Evolutionary conservation across 2,113 vertebrate genomes (phyloP).

Genomic region (Pygoscelis antarcticus): DNA sequence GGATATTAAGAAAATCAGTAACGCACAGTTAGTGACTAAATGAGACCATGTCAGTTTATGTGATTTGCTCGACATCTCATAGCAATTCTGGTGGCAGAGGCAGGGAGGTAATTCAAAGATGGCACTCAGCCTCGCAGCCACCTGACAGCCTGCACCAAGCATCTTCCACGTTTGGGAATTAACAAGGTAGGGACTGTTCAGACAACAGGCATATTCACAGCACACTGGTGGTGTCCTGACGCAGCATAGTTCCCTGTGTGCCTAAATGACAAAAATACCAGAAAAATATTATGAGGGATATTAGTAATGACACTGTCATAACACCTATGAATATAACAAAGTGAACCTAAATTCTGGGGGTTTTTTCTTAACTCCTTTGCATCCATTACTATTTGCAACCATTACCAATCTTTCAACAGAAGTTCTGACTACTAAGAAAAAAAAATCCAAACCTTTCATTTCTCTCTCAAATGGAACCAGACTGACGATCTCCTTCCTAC

Average conservation of each 20-base stretch:
- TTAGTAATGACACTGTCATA: background rate
- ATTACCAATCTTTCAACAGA: background rate
- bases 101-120: background rate
- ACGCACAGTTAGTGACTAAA: background rate
- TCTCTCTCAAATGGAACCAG: background rate
- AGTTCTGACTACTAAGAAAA: background rate
- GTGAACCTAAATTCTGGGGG: background rate
- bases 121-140: background rate
- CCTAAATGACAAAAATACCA: background rate
- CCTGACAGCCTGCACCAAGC: background rate
- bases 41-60: background rate
- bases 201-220: background rate
- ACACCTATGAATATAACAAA: background rate
- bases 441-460: background rate
- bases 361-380: background rate
- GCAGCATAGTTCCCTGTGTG: background rate
- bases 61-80: background rate
- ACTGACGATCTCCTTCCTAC: background rate
- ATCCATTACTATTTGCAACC: background rate
- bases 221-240: background rate
- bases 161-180: background rate
- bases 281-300: background rate
- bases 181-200: background rate
- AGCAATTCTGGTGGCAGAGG: background rate
- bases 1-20: background rate